These are phyloP conservation scores for Drosophila hamatofila DNA, from an alignment of 2,888 invertebrate species.

Conservation along the genomic window DNA sequence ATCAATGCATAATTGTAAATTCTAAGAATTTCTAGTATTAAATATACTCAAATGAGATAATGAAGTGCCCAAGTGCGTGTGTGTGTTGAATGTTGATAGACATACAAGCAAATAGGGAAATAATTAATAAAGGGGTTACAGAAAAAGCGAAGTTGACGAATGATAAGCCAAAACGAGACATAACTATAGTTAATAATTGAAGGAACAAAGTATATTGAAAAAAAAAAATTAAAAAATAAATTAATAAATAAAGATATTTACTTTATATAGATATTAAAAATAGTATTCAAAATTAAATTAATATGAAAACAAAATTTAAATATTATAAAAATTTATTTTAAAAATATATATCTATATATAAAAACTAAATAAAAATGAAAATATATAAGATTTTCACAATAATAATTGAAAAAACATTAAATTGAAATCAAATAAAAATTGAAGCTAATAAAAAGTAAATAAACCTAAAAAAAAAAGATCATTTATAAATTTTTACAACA, in stretches of 20 bases:
- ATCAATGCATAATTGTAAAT: conserved; percentile 1
- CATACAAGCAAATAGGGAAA: conserved; percentile 1
- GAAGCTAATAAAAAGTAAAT: neutral
- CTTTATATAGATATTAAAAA: too few species aligned
- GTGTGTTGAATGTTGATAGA: neutral
- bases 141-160: neutral
- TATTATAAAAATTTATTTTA: too few species aligned
- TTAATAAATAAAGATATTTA: too few species aligned
- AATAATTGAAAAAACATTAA: too few species aligned
- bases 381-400: too few species aligned
- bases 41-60: neutral
- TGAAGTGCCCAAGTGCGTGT: neutral
- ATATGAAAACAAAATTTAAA: too few species aligned
- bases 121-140: neutral
- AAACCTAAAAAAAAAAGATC: neutral
- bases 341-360: too few species aligned
- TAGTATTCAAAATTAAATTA: too few species aligned
- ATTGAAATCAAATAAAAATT: too few species aligned
- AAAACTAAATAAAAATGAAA: too few species aligned
- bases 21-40: conserved; percentile 6
- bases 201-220: neutral
- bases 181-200: neutral
- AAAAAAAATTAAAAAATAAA: neutral
- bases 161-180: neutral
- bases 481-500: too few species aligned